A percentile compares a stretch with the other conserved stretches of the same genome.
These are phyloP conservation scores for Brachyrhaphis roseni DNA, from an alignment of 2,797 vertebrate species.

Conservation along the genomic window DNA sequence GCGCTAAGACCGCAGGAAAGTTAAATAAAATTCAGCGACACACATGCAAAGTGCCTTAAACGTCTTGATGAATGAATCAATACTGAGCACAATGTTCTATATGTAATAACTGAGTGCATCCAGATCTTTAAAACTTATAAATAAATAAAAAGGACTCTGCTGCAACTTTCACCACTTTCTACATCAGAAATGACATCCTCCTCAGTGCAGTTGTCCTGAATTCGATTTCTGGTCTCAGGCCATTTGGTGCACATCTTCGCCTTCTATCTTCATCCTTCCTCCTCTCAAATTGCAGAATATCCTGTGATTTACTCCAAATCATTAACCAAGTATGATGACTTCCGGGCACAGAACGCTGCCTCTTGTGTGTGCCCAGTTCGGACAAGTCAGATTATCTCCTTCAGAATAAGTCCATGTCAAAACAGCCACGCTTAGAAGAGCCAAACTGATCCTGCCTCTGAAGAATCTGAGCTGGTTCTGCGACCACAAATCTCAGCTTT, in stretches of 20 bases:
- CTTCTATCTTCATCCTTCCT: neutral
- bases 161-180: neutral
- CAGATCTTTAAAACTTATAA: neutral
- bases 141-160: neutral
- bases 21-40: neutral
- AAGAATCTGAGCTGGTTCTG: constrained; percentile 48
- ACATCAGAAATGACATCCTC: neutral
- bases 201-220: neutral
- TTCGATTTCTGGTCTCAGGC: neutral
- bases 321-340: constrained; percentile 28
- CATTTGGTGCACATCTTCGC: neutral
- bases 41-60: neutral
- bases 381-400: constrained; percentile 52
- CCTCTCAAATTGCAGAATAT: neutral
- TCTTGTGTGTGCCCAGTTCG: constrained; percentile 55
- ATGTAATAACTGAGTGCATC: neutral
- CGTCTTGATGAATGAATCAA: neutral
- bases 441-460: constrained; percentile 42
- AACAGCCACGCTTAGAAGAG: constrained; percentile 30
- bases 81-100: neutral
- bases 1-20: no score
- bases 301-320: constrained; percentile 9
- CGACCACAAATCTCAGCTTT: constrained; percentile 56
- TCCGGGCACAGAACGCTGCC: constrained; percentile 32
- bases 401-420: constrained; percentile 53